These are phyloP conservation scores for Geodia barretti DNA, from an alignment of 37 sponge, comb jelly and placozoan species.

Conservation along the genomic window DNA sequence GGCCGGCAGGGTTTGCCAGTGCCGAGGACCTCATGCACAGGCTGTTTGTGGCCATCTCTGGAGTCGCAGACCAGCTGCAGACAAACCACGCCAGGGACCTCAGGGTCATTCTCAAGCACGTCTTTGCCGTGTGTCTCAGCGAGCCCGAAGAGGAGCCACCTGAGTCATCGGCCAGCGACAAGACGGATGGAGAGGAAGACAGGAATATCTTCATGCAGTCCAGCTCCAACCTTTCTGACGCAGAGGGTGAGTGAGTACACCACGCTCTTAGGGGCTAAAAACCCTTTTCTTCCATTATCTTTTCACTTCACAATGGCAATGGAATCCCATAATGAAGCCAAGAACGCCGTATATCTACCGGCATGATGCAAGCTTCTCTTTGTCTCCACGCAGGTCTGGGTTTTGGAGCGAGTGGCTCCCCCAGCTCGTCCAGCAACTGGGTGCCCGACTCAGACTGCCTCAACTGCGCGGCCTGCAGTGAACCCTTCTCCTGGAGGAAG, in stretches of 20 bases:
- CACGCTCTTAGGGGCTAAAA: no score
- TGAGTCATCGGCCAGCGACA: not conserved
- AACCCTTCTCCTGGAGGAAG: conserved; percentile 59
- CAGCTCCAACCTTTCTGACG: not conserved
- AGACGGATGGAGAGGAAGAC: not conserved
- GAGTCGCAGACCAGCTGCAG: conserved; percentile 88
- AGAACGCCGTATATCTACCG: not conserved
- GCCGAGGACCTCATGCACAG: conserved; percentile 71
- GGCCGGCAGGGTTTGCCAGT: conserved; percentile 56
- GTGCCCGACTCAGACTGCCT: conserved; percentile 38
- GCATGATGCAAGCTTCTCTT: no score
- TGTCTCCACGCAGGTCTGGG: not conserved
- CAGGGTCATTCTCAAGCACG: conserved; percentile 73
- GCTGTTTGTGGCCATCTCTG: conserved; percentile 80
- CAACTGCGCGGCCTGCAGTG: conserved; percentile 44
- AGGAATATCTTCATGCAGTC: not conserved
- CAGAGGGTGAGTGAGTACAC: not conserved
- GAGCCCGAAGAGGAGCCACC: conserved; percentile 26
- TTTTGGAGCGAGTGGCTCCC: not conserved
- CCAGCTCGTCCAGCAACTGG: conserved; percentile 25
- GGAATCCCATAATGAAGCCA: not conserved
- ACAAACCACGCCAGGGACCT: conserved; percentile 77
- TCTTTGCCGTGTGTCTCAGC: conserved; percentile 62
- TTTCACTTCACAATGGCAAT: no score
- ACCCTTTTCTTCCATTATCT: no score